Conservation (phyloP, 2,113 vertebrate species). For the Cyphomyrus plagiostoma region DNA sequence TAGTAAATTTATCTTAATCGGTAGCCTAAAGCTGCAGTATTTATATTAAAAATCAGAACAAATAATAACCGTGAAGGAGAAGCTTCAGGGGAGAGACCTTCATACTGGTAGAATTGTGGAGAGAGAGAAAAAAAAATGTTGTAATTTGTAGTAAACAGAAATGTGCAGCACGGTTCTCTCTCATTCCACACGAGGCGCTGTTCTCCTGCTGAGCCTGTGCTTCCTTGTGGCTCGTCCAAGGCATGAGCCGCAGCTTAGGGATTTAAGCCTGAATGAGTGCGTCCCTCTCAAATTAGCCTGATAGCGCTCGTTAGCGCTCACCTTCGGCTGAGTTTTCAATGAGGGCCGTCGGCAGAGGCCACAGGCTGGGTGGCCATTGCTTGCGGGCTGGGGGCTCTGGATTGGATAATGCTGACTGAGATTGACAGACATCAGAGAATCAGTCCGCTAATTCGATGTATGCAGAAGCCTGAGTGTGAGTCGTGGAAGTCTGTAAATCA, state of each 20-base stretch:
- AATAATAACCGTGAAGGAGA: not conserved
- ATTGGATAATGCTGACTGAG: not conserved
- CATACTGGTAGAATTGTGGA: not conserved
- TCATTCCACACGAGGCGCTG: not conserved
- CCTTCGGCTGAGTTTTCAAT: not conserved
- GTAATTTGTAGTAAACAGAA: not conserved
- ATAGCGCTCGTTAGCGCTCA: not conserved
- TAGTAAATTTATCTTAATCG: not conserved
- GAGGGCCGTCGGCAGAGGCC: not conserved
- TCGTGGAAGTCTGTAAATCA: not conserved
- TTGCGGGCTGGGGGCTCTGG: not conserved
- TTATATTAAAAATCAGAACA: not conserved
- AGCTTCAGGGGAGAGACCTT: not conserved
- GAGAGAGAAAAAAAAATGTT: not conserved
- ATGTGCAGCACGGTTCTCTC: not conserved
- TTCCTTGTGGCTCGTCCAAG: not conserved
- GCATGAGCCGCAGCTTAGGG: not conserved
- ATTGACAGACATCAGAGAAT: not conserved
- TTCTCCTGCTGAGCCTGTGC: not conserved
- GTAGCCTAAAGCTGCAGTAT: not conserved
- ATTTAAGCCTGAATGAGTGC: not conserved
- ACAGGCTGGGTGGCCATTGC: not conserved
- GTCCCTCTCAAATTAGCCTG: not conserved
- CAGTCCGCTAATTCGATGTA: not conserved
- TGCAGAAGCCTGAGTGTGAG: not conserved